phyloP scores from a whole-genome alignment of 2,797 vertebrate genomes.

The Leptodactylus fallax region DNA sequence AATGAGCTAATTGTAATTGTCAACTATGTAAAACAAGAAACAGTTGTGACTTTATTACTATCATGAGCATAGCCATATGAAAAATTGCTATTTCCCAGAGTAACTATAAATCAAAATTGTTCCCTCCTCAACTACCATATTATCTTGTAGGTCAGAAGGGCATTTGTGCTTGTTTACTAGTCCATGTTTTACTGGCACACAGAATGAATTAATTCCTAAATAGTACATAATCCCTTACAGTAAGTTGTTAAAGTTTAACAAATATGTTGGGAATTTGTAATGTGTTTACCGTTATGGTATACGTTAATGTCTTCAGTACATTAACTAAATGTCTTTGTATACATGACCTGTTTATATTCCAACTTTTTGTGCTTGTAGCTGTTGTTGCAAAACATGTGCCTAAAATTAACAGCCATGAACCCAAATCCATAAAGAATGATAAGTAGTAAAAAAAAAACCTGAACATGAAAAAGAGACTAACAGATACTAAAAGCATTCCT shows the following conservation, averaged over 20 bases:
- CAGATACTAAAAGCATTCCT: no score
- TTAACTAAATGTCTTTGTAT: not conserved
- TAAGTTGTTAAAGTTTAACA: not conserved
- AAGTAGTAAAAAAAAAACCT: no score
- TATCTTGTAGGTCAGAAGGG: not conserved
- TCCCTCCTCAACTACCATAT: not conserved
- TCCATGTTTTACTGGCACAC: no score
- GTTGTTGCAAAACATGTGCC: no score
- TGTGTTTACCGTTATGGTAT: not conserved
- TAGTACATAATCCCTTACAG: not conserved
- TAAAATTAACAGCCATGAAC: no score
- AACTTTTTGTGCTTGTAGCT: no score
- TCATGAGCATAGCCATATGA: conserved; percentile 1
- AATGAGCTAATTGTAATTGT: conserved; percentile 46
- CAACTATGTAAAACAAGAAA: not conserved
- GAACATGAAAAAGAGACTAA: no score
- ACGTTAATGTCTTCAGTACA: not conserved
- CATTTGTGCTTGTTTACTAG: not conserved
- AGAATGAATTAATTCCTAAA: not conserved
- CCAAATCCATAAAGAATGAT: no score
- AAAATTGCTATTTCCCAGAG: conserved; percentile 5
- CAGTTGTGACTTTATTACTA: not conserved
- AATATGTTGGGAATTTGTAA: not conserved
- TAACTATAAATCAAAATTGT: not conserved
- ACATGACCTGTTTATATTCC: no score